A percentile compares a stretch with the other conserved stretches of the same genome.
Evolutionary conservation across 1,140 invertebrate species (phyloP).

Genomic region (Leptinotarsa texana): DNA sequence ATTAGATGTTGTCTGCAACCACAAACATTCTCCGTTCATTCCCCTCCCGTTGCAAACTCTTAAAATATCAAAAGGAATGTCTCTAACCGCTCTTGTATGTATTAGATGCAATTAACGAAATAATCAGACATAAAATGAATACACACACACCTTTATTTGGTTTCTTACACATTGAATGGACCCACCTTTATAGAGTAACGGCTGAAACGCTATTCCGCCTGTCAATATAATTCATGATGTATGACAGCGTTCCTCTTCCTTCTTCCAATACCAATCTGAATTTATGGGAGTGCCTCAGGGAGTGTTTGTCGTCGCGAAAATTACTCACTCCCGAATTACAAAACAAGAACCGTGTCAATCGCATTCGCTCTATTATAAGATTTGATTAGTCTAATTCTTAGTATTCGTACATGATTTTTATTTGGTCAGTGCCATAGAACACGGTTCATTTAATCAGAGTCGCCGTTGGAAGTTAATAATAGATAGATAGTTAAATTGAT

Average conservation of each 20-base stretch:
- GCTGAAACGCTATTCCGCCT: slow-evolving; percentile 9
- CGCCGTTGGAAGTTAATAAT: too few relatives aligned
- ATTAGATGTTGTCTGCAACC: too few relatives aligned
- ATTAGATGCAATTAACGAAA: background rate
- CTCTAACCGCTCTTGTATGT: too few relatives aligned
- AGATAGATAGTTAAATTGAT: too few relatives aligned
- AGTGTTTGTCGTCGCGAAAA: slow-evolving; percentile 25
- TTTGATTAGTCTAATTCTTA: too few relatives aligned
- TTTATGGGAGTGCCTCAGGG: slow-evolving; percentile 26
- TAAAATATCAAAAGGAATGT: too few relatives aligned
- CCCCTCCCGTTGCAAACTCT: too few relatives aligned
- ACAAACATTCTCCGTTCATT: too few relatives aligned
- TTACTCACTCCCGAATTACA: slow-evolving; percentile 25
- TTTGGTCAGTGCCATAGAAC: too few relatives aligned
- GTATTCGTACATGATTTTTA: too few relatives aligned
- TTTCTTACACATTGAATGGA: background rate
- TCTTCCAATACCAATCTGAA: slow-evolving; percentile 16
- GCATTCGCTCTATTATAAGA: too few relatives aligned
- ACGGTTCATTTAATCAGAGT: too few relatives aligned
- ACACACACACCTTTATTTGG: background rate
- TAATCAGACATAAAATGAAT: slow-evolving; percentile 3
- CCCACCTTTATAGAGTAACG: slow-evolving; percentile 5
- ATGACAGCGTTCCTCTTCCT: slow-evolving; percentile 27
- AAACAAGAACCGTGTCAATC: slow-evolving; percentile 9
- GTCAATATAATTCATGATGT: slow-evolving; percentile 26